These are phyloP conservation scores for Xylocampa areola DNA, from an alignment of 2,888 invertebrate genomes.

Conservation along the genomic window DNA sequence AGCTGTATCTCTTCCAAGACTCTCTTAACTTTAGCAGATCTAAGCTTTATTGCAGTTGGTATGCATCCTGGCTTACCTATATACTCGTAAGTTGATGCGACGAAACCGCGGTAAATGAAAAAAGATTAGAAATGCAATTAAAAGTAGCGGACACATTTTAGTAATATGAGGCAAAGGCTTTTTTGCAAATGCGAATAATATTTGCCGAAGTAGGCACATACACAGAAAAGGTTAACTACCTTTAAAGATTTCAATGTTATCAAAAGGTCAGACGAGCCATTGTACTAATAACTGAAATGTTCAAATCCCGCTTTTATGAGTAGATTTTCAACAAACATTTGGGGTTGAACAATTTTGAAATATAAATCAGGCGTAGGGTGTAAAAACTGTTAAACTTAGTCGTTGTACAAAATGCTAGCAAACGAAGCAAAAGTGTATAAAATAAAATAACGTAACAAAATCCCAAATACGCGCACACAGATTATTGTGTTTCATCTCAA, in stretches of 20 bases:
- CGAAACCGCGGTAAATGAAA: slow-evolving; percentile 34
- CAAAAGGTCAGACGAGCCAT: slow-evolving; percentile 37
- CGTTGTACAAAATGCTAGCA: slow-evolving; percentile 3
- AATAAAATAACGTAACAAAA: slow-evolving; percentile 28
- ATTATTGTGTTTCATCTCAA: slow-evolving; percentile 40
- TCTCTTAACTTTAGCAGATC: slow-evolving; percentile 50
- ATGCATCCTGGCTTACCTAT: slow-evolving; percentile 37
- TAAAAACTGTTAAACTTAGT: slow-evolving; percentile 14
- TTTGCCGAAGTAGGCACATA: slow-evolving; percentile 12
- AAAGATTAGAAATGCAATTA: slow-evolving; percentile 36
- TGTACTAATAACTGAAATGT: slow-evolving; percentile 37
- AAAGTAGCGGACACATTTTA: slow-evolving; percentile 23
- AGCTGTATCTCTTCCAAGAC: slow-evolving; percentile 49
- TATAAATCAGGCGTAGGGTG: slow-evolving; percentile 9
- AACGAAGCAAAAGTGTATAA: slow-evolving; percentile 17
- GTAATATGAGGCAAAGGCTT: slow-evolving; percentile 4
- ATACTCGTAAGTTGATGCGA: slow-evolving; percentile 30
- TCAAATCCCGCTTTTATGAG: slow-evolving; percentile 26
- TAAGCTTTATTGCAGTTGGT: slow-evolving; percentile 56
- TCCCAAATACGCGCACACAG: slow-evolving; percentile 18
- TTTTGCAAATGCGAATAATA: slow-evolving; percentile 8
- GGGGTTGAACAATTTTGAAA: slow-evolving; percentile 19
- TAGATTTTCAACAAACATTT: slow-evolving; percentile 32
- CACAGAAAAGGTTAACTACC: slow-evolving; percentile 2
- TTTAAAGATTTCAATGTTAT: slow-evolving; percentile 31